These are phyloP conservation scores for Amphimedon queenslandica DNA, from an alignment of 37 sponge, comb jelly and placozoan genomes.

Conservation along the genomic window DNA sequence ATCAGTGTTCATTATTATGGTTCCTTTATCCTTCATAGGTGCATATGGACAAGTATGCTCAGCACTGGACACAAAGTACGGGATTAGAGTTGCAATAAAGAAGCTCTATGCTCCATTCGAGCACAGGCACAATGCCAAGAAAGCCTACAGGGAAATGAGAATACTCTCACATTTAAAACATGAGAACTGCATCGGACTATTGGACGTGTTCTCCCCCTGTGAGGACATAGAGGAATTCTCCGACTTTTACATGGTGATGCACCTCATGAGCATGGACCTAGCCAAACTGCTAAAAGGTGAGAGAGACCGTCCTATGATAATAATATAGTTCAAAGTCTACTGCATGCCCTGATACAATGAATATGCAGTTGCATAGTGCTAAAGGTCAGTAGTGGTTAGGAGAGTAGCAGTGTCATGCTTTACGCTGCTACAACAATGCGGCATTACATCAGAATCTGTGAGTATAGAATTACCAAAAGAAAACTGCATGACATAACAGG, in stretches of 20 bases:
- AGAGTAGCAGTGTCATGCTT: too few species aligned
- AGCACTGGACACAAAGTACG: constrained; percentile 60
- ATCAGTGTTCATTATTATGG: too few species aligned
- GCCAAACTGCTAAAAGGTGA: constrained; percentile 72
- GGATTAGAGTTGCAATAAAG: constrained; percentile 84
- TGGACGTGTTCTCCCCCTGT: constrained; percentile 84
- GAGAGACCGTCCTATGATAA: too few species aligned
- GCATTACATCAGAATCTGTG: too few species aligned
- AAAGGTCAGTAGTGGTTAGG: too few species aligned
- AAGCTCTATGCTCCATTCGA: constrained; percentile 91
- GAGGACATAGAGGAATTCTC: constrained; percentile 42
- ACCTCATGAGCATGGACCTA: constrained; percentile 95
- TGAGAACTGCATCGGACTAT: constrained; percentile 77
- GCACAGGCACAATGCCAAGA: constrained; percentile 72
- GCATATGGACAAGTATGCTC: constrained; percentile 93
- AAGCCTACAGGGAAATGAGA: constrained; percentile 84
- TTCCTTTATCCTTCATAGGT: constrained; percentile 39
- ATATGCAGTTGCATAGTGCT: too few species aligned
- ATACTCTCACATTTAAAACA: constrained; percentile 84
- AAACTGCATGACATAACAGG: too few species aligned
- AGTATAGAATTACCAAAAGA: too few species aligned
- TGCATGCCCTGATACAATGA: too few species aligned
- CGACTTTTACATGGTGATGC: constrained; percentile 91
- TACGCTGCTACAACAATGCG: too few species aligned
- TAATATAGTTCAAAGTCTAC: too few species aligned